Conservation (phyloP, 1,140 invertebrate species). For the Sycophaga agraensis region DNA sequence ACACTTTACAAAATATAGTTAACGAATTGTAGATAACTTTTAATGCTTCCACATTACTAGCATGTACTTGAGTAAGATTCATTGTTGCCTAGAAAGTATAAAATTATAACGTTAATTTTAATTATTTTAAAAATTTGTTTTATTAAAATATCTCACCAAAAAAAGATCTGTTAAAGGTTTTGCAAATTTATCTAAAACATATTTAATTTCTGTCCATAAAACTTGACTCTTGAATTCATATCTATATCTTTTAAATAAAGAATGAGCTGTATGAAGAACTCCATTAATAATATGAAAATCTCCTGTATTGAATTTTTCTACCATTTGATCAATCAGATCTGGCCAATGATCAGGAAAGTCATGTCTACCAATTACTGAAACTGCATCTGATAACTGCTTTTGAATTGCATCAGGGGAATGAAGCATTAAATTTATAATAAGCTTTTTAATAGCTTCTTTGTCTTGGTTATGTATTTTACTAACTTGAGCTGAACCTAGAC, state of each 20-base stretch:
- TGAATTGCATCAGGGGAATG: conserved; percentile 87
- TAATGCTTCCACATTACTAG: conserved; percentile 76
- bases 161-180: conserved; percentile 91
- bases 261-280: conserved; percentile 91
- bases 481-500: too few species aligned
- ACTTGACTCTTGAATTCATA: conserved; percentile 94
- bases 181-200: conserved; percentile 91
- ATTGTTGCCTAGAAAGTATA: conserved; percentile 73
- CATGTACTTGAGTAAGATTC: conserved; percentile 76
- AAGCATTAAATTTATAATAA: conserved; percentile 92
- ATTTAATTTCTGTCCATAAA: conserved; percentile 96
- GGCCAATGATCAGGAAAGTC: conserved; percentile 97
- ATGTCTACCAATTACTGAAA: conserved; percentile 90
- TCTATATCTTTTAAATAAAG: conserved; percentile 92
- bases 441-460: conserved; percentile 75
- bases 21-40: conserved; percentile 89
- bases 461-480: conserved; percentile 83
- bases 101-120: conserved; percentile 32
- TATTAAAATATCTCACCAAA: conserved; percentile 62
- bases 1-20: conserved; percentile 91
- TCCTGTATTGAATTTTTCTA: conserved; percentile 84
- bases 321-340: conserved; percentile 84
- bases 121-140: background rate
- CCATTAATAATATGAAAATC: conserved; percentile 97
- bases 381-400: conserved; percentile 92